phyloP scores from a whole-genome alignment of 2,113 vertebrate species.

The Toxostoma redivivum region DNA sequence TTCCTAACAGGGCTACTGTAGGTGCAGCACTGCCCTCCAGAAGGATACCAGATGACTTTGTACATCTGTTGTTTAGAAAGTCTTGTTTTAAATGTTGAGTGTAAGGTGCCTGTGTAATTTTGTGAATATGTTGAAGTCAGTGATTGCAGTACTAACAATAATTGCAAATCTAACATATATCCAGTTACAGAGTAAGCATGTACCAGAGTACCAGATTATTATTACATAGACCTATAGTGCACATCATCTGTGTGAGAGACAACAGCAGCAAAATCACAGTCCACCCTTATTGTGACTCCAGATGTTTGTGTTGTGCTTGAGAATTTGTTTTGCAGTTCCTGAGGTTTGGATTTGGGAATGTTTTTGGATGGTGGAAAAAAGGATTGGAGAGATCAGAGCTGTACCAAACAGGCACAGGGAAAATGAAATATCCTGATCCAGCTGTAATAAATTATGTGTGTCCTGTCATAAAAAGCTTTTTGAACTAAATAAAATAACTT shows the following conservation, averaged over 20 bases:
- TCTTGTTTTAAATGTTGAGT: not conserved
- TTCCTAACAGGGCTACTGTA: not conserved
- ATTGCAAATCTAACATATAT: too few relatives aligned
- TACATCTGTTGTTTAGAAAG: not conserved
- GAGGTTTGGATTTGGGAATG: not conserved
- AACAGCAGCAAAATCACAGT: not conserved
- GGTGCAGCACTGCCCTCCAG: not conserved
- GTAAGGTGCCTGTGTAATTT: not conserved
- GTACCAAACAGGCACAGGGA: not conserved
- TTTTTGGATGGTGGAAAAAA: not conserved
- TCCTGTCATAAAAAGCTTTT: not conserved
- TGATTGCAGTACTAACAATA: not conserved
- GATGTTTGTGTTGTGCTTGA: not conserved
- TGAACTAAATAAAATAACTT: not conserved
- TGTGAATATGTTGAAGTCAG: not conserved
- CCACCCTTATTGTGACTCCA: rapidly evolving
- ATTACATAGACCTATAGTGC: not conserved
- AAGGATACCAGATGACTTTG: not conserved
- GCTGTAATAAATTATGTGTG: not conserved
- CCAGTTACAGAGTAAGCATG: not conserved
- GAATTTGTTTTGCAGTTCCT: not conserved
- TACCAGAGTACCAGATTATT: not conserved
- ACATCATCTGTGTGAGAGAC: not conserved
- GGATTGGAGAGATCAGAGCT: not conserved
- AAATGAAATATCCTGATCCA: not conserved